These are phyloP conservation scores for Sisyra nigra DNA, from an alignment of 2,888 invertebrate species.

Conservation along the genomic window DNA sequence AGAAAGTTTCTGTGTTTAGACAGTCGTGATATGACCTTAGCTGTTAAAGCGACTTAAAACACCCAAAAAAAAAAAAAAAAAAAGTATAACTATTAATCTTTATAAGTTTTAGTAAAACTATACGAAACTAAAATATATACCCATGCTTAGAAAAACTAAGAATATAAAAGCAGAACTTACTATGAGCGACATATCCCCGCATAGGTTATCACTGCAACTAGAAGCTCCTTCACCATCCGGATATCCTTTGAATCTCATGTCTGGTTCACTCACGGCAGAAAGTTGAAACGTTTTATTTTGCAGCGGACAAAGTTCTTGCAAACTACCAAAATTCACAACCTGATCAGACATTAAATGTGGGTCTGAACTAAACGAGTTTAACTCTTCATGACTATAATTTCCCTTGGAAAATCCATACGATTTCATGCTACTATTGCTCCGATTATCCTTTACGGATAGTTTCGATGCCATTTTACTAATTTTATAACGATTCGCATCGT, in stretches of 20 bases:
- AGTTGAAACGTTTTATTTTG: slow-evolving; percentile 12
- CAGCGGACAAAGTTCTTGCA: slow-evolving; percentile 41
- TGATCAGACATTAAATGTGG: slow-evolving; percentile 13
- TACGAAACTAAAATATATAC: no score
- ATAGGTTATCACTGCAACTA: neutral
- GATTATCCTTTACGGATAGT: slow-evolving; percentile 18
- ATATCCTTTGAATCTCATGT: slow-evolving; percentile 31
- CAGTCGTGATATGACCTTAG: no score
- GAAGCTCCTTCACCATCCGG: slow-evolving; percentile 5
- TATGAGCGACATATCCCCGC: neutral
- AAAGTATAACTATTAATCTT: no score
- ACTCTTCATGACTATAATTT: slow-evolving; percentile 24
- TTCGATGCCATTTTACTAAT: slow-evolving; percentile 18
- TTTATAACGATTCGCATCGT: slow-evolving; percentile 10
- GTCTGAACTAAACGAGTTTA: slow-evolving; percentile 20
- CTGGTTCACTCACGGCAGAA: slow-evolving; percentile 45
- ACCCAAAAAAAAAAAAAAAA: no score
- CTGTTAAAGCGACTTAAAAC: no score
- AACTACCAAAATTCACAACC: slow-evolving; percentile 38
- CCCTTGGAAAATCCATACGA: slow-evolving; percentile 36
- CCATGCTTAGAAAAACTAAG: no score
- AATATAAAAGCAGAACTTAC: neutral
- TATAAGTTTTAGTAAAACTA: no score
- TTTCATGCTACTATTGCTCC: slow-evolving; percentile 34
- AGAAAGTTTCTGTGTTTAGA: no score